Evolutionary conservation across 2,888 invertebrate genomes (phyloP), one percentile per base, ranked within the genome.

Genomic region (Panzeria rudis): DNA sequence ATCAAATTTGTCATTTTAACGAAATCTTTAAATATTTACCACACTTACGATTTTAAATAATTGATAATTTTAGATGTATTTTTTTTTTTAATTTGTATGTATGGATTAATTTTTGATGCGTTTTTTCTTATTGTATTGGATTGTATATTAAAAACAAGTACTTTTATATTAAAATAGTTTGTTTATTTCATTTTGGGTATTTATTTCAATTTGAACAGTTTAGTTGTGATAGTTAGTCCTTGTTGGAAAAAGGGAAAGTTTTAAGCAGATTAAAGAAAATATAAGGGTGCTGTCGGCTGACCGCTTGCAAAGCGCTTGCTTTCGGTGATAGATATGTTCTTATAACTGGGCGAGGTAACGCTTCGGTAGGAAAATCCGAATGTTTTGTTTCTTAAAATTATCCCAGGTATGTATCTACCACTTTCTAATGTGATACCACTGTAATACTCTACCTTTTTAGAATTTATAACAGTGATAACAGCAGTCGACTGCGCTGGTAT

Each of bases 21-120:
- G 32, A 50, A 52, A 52, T 69, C 1, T 52, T 38, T 52, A 23
- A 69, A 52, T 54, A 69, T 29, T 66, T 35, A 32, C 3, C 44
- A n/a, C 44, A 15, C 15, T 35, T 11, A 66, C 6, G 29, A 0
- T 13, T 6, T 32, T 66, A 6, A 66, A 50, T 66, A 29, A 15
- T 29, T 56, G 0, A n/a, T 56, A 20, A 8, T 50, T 3, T 20
- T 17, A 20, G 20, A 47, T 44, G 44, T 1, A 0, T n/a, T 41
- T 41, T 13, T 32, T n/a, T n/a, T 29, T 9, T 9, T 52, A 25
- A 54, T 29, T 56, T 56, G 3, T 3, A n/a, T 44, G 0, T 15
- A 6, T 23, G 15, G 54, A 25, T 54, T 25, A 13, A 54, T 25
- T 6, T 25, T 54, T 54, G 38, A 41, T 11, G 38, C 13, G 2